Evolutionary conservation across 1,140 invertebrate genomes (phyloP).

Genomic region (Hycleus phaleratus): DNA sequence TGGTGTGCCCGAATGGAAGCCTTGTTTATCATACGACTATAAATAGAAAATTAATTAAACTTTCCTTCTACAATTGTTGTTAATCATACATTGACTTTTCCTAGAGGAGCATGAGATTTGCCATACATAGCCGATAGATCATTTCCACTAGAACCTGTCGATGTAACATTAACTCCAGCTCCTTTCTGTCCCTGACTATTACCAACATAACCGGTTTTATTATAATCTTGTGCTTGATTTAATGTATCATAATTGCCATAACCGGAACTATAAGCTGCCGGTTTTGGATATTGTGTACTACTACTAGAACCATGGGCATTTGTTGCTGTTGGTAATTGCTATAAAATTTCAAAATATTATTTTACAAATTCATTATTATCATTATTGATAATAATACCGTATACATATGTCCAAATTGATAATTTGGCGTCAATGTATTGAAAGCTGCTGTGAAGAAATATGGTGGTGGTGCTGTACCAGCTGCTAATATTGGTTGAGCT

Average conservation of each 20-base stretch:
- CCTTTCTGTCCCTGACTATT: conserved; percentile 50
- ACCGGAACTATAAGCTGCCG: conserved; percentile 54
- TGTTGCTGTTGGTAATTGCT: conserved; percentile 57
- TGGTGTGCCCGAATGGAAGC: conserved; percentile 74
- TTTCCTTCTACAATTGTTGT: not conserved
- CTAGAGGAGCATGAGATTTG: conserved; percentile 63
- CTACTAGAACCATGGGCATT: conserved; percentile 51
- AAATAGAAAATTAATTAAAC: conserved; percentile 31
- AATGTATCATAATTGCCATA: conserved; percentile 61
- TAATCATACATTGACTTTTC: conserved; percentile 61
- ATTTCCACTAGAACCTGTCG: conserved; percentile 51
- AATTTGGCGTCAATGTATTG: conserved; percentile 47
- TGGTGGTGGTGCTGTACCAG: conserved; percentile 31
- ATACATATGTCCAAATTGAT: conserved; percentile 50
- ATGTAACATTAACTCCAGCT: conserved; percentile 45
- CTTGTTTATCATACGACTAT: conserved; percentile 78
- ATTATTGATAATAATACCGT: not conserved
- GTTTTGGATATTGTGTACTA: conserved; percentile 58
- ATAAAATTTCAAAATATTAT: conserved; percentile 19
- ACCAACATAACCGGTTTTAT: conserved; percentile 48
- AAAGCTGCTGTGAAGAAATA: conserved; percentile 29
- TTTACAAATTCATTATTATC: too few relatives aligned
- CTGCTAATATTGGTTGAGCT: conserved; percentile 51
- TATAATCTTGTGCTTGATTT: conserved; percentile 51
- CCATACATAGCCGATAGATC: conserved; percentile 63